These are phyloP conservation scores for Drosophila prostipennis DNA, from an alignment of 2,888 invertebrate genomes.

Conservation along the genomic window DNA sequence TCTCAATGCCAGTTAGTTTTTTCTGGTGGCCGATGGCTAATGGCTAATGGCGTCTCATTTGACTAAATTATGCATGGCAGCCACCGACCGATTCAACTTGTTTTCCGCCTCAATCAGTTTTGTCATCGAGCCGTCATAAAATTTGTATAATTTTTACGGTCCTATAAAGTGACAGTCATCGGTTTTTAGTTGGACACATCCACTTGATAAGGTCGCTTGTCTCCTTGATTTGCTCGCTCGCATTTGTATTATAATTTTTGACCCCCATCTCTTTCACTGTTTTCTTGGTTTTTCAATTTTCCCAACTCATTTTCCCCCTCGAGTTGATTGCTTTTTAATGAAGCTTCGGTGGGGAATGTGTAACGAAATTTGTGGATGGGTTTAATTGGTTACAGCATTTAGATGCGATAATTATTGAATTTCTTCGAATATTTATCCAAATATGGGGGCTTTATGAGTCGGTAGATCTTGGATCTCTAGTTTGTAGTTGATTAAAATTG, in stretches of 20 bases:
- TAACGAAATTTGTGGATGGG: constrained; percentile 71
- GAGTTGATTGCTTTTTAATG: constrained; percentile 73
- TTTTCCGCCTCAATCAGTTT: constrained; percentile 72
- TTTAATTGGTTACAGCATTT: constrained; percentile 70
- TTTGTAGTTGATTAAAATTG: constrained; percentile 52
- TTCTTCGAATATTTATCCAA: constrained; percentile 36
- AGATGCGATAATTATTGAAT: constrained; percentile 62
- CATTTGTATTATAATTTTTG: constrained; percentile 65
- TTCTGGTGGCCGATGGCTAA: constrained; percentile 57
- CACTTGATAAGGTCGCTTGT: constrained; percentile 47
- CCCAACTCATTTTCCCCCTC: constrained; percentile 25
- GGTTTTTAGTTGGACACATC: constrained; percentile 65
- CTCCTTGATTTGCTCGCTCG: constrained; percentile 69
- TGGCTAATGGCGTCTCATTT: constrained; percentile 69
- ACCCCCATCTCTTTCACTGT: no score
- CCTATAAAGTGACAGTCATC: constrained; percentile 70
- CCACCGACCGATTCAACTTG: constrained; percentile 64
- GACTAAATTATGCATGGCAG: constrained; percentile 68
- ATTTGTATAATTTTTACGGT: constrained; percentile 77
- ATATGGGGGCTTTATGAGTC: constrained; percentile 11
- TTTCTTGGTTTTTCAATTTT: constrained; percentile 33
- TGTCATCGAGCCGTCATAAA: constrained; percentile 71
- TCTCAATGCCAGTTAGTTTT: constrained; percentile 45
- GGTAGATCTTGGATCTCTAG: constrained; percentile 20
- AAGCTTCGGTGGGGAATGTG: constrained; percentile 65